phyloP scores from a whole-genome alignment of 2,113 vertebrate genomes.

The Neomonachus schauinslandi region DNA sequence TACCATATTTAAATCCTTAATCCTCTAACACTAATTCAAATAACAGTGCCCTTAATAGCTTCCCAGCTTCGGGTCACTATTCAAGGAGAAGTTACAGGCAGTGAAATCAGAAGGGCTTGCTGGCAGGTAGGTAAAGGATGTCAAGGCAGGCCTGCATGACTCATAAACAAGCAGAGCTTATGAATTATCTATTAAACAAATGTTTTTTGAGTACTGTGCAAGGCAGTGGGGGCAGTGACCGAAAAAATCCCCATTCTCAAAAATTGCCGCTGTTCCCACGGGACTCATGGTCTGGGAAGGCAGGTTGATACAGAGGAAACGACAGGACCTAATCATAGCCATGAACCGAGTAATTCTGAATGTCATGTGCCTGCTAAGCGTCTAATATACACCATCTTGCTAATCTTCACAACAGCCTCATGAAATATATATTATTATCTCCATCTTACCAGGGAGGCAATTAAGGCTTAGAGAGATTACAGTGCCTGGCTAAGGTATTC shows the following conservation, averaged over 20 bases:
- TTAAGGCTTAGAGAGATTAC: background rate
- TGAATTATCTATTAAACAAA: slow-evolving; percentile 61
- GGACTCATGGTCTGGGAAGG: background rate
- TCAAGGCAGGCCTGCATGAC: slow-evolving; percentile 41
- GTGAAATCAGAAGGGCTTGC: background rate
- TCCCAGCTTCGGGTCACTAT: background rate
- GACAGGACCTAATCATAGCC: background rate
- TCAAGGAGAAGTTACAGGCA: slow-evolving; percentile 43
- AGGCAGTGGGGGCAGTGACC: background rate
- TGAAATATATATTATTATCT: background rate
- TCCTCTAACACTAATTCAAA: slow-evolving; percentile 52
- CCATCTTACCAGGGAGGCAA: background rate
- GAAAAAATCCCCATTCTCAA: slow-evolving; percentile 41
- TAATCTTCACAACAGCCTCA: background rate
- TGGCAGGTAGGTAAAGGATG: background rate
- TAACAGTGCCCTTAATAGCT: slow-evolving; percentile 24
- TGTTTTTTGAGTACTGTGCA: slow-evolving; percentile 40
- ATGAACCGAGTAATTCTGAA: background rate
- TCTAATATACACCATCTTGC: background rate
- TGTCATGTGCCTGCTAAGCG: background rate
- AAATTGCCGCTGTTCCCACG: background rate
- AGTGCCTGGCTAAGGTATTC: background rate
- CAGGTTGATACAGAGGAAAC: background rate
- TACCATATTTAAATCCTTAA: slow-evolving; percentile 53
- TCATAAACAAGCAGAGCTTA: slow-evolving; percentile 28